Evolutionary conservation across 1,140 invertebrate genomes (phyloP), one percentile per base, ranked within the genome.

Genomic region (Pissodes strobi): DNA sequence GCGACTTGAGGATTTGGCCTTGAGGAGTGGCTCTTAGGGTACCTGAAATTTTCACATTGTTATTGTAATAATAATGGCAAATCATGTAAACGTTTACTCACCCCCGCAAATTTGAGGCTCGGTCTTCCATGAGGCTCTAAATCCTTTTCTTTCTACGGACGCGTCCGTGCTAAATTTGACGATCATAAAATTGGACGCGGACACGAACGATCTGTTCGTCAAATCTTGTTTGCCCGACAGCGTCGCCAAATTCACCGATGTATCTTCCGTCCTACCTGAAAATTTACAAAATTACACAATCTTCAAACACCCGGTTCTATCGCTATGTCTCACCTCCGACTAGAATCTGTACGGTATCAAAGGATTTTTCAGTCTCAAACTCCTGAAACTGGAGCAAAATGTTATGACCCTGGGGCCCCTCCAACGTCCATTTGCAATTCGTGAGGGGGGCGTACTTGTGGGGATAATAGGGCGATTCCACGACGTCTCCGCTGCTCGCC

Each of bases 171-270:
- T 92, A 81, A 98, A 98, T 79, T 96, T 97, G 63, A 99, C 88
- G 59, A 97, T 95, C 93, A 99, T 97, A 69, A 98, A 96, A 78
- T 98, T 98, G 12, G 94, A 95, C 13, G 94, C 95, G 0, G 95
- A 96, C 2, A 94, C 92, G 78, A 92, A 96, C 2, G 92, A 85
- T 74, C 90, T 90, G 60, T 86, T 90, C 38, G 89, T 87, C 49
- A 93, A 76, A 75, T 94, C 89, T 77, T 91, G 86, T 79, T 91
- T 89, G 58, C 95, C 95, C 8, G 95, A 97, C 5, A 98, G 78
- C 0, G 93, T 96, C 0, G 92, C 93, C 64, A 98, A 80, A 66
- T 92, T 94, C 2, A 94, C 90, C 12, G 94, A 91, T 69, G 95
- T 93, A 60, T 97, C 92, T 81, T 98, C 95, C 2, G 95, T 96